Evolutionary conservation across 1,140 invertebrate species (phyloP).

Genomic region (Cyphomyrmex costatus): DNA sequence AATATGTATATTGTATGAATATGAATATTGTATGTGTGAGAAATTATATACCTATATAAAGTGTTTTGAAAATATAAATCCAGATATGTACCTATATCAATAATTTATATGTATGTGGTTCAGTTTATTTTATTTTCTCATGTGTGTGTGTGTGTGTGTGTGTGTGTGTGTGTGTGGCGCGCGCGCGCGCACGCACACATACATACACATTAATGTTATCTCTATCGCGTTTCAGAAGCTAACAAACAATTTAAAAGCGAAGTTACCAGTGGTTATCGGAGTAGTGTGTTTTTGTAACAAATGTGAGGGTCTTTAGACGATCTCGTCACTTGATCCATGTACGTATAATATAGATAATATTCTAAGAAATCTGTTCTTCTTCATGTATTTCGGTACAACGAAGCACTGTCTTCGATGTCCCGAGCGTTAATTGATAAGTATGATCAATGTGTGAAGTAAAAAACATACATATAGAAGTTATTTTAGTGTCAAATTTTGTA

Average conservation of each 20-base stretch:
- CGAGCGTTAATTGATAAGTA: constrained; percentile 21
- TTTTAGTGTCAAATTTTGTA: constrained; percentile 18
- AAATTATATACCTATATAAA: not conserved
- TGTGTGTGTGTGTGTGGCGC: too few relatives aligned
- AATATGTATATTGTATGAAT: not conserved
- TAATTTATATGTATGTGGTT: not conserved
- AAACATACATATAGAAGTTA: not conserved
- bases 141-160: too few relatives aligned
- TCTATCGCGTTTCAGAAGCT: not conserved
- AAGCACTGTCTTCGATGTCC: constrained; percentile 34
- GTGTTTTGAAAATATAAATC: not conserved
- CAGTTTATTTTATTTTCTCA: not conserved
- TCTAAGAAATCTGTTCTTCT: constrained; percentile 56
- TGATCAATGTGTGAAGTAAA: not conserved
- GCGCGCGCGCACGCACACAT: not conserved
- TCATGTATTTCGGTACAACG: constrained; percentile 39
- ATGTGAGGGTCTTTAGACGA: constrained; percentile 49
- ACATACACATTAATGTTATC: not conserved
- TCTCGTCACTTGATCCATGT: constrained; percentile 56
- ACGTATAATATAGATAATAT: constrained; percentile 55
- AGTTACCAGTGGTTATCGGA: constrained; percentile 9
- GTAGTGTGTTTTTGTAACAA: constrained; percentile 64
- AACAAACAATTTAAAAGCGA: constrained; percentile 23
- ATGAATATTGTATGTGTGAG: not conserved
- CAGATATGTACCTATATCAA: constrained; percentile 9